Evolutionary conservation across 2,888 invertebrate genomes (phyloP).

Genomic region (Limnephilus rhombicus): DNA sequence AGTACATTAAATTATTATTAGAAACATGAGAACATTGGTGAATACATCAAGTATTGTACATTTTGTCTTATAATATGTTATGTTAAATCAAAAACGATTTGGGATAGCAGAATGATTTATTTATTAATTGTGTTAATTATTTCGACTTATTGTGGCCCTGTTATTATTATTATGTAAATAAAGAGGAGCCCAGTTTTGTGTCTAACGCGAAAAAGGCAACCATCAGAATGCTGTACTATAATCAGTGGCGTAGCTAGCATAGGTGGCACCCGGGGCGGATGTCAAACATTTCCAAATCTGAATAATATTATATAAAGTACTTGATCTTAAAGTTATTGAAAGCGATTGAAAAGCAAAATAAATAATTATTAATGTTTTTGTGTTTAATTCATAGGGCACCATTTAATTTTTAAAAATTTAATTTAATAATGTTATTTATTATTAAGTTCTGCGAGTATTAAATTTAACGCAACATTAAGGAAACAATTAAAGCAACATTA

Average conservation of each 20-base stretch:
- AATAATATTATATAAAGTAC: not conserved
- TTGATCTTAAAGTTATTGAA: not conserved
- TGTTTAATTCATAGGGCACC: too few species aligned
- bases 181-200: too few species aligned
- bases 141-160: not conserved
- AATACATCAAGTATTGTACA: not conserved
- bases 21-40: not conserved
- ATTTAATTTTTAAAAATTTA: too few species aligned
- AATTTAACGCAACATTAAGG: too few species aligned
- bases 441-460: too few species aligned
- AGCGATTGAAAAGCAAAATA: slow-evolving; percentile 12
- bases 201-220: too few species aligned
- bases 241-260: too few species aligned
- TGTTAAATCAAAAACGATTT: not conserved
- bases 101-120: not conserved
- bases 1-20: not conserved
- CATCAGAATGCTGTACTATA: not conserved
- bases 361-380: too few species aligned
- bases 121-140: slow-evolving; percentile 1
- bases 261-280: too few species aligned
- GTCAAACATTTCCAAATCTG: not conserved
- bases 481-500: too few species aligned
- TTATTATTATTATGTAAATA: not conserved
- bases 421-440: too few species aligned
- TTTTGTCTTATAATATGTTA: not conserved